Evolutionary conservation across 2,113 vertebrate genomes (phyloP).

Genomic region (Myotis davidii): DNA sequence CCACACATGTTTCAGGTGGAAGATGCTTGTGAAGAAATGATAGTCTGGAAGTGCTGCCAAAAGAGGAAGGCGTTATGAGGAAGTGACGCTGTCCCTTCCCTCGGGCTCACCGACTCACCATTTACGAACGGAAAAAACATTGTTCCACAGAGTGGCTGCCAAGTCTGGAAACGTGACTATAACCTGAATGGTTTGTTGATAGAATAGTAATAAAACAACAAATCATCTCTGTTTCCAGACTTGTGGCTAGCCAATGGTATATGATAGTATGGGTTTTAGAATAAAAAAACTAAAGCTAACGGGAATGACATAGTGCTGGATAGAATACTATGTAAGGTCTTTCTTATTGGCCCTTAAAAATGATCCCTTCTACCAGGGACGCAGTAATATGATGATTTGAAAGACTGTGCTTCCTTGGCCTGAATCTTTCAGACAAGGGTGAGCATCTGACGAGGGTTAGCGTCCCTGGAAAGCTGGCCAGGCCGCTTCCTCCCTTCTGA

Average conservation of each 20-base stretch:
- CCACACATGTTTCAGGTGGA: rapidly evolving
- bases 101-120: too few species aligned
- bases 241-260: too few species aligned
- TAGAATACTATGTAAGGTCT: rapidly evolving
- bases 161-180: rapidly evolving
- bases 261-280: not conserved
- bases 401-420: not conserved
- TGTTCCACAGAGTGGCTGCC: rapidly evolving
- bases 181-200: too few species aligned
- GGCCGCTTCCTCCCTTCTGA: not conserved
- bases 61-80: rapidly evolving
- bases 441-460: rapidly evolving
- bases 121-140: rapidly evolving
- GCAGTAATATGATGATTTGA: rapidly evolving
- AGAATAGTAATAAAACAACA: not conserved
- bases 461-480: rapidly evolving
- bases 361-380: not conserved
- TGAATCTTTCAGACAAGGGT: too few species aligned
- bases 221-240: not conserved
- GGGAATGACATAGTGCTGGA: too few species aligned
- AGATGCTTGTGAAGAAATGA: not conserved
- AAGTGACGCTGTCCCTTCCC: rapidly evolving
- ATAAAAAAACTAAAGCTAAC: not conserved
- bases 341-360: not conserved
- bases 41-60: rapidly evolving